Evolutionary conservation across 1,140 invertebrate species (phyloP).

Genomic region (Drosophila jambulina): DNA sequence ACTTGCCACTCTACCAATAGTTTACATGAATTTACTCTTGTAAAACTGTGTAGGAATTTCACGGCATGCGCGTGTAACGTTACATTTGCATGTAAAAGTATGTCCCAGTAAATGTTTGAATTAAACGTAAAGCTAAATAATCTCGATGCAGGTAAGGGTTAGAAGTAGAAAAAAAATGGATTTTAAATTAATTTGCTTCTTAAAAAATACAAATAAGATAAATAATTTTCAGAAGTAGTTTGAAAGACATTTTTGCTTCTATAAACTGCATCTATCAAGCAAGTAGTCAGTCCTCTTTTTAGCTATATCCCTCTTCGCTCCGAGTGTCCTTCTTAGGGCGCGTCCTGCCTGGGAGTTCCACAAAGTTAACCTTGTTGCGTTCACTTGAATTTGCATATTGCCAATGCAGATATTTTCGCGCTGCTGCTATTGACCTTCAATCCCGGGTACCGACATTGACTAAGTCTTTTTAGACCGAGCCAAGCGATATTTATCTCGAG

Average conservation of each 20-base stretch:
- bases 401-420: slow-evolving; percentile 35
- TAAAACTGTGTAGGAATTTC: too few species aligned
- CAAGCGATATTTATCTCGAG: slow-evolving; percentile 31
- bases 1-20: too few species aligned
- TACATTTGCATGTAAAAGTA: too few species aligned
- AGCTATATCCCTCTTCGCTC: not conserved
- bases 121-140: not conserved
- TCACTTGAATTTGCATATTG: slow-evolving; percentile 37
- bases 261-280: not conserved
- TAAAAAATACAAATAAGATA: not conserved
- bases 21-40: too few species aligned
- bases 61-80: too few species aligned
- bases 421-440: slow-evolving; percentile 61
- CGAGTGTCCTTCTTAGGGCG: not conserved
- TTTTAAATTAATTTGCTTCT: not conserved
- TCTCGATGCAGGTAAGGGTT: not conserved
- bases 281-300: not conserved
- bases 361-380: slow-evolving; percentile 19
- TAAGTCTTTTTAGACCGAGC: slow-evolving; percentile 42
- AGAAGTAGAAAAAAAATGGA: not conserved
- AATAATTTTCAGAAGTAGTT: not conserved
- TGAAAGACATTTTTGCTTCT: not conserved
- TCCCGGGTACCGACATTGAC: slow-evolving; percentile 47
- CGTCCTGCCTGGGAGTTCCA: slow-evolving; percentile 3
- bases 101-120: too few species aligned